These are phyloP conservation scores for Sclerurus mexicanus DNA, from an alignment of 2,113 vertebrate species.

Conservation along the genomic window DNA sequence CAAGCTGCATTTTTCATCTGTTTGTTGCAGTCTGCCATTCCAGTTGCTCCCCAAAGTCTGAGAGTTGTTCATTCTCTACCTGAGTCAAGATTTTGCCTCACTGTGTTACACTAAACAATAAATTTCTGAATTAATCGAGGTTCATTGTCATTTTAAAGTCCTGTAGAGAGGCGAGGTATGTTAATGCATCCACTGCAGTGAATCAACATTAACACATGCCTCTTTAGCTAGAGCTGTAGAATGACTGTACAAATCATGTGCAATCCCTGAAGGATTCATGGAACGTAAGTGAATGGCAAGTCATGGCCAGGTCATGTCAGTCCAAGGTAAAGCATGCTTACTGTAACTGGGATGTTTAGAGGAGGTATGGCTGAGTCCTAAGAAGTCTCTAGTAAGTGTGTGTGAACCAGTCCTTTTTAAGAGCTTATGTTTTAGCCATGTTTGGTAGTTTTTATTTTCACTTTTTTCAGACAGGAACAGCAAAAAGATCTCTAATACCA, in stretches of 20 bases:
- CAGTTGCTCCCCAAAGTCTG: neutral
- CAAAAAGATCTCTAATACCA: neutral
- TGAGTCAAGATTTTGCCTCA: neutral
- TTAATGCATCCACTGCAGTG: neutral
- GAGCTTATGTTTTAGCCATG: neutral
- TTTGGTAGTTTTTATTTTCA: neutral
- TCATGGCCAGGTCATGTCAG: neutral
- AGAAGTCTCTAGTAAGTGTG: neutral
- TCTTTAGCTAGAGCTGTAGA: neutral
- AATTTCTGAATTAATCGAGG: neutral
- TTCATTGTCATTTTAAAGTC: neutral
- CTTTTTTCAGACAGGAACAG: neutral
- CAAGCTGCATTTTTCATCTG: neutral
- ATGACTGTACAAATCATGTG: neutral
- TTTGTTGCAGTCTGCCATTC: neutral
- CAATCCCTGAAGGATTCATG: neutral
- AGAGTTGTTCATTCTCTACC: neutral
- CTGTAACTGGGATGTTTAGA: neutral
- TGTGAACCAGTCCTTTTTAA: neutral
- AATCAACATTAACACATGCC: neutral
- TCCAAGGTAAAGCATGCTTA: neutral
- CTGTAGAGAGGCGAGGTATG: neutral
- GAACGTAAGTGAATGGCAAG: neutral
- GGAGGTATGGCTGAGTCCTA: neutral
- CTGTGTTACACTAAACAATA: neutral